phyloP scores from a whole-genome alignment of 2,113 vertebrate species.

The Rhineura floridana region DNA sequence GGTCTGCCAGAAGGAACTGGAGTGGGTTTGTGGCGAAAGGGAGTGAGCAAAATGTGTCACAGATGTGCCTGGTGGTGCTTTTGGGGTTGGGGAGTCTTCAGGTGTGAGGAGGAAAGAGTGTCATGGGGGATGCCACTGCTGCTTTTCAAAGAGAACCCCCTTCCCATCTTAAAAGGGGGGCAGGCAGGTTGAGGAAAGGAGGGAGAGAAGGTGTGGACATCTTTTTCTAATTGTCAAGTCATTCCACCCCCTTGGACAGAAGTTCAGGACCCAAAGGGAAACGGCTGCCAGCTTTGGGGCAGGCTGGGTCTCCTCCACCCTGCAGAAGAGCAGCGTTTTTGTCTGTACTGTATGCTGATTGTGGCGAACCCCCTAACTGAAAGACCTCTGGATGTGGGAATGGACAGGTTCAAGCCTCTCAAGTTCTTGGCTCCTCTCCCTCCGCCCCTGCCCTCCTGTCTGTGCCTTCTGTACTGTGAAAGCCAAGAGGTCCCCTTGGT shows the following conservation, averaged over 20 bases:
- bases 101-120: not conserved
- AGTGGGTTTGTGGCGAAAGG: not conserved
- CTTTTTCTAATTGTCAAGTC: not conserved
- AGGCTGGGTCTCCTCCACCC: not conserved
- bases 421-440: conserved; percentile 47
- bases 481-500: conserved; percentile 38
- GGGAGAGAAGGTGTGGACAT: not conserved
- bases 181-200: fast-evolving
- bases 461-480: conserved; percentile 75
- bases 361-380: conserved; percentile 65
- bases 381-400: conserved; percentile 68
- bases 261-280: not conserved
- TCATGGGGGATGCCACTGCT: not conserved
- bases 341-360: conserved; percentile 67
- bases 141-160: not conserved
- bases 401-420: conserved; percentile 66
- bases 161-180: not conserved
- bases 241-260: not conserved
- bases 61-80: not conserved
- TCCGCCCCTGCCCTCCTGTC: conserved; percentile 52
- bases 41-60: conserved; percentile 7
- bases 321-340: conserved; percentile 37
- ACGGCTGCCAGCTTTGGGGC: not conserved
- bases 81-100: not conserved
- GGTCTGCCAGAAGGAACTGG: not conserved